Evolutionary conservation across 2,888 invertebrate genomes (phyloP), one percentile per base, ranked within the genome.

Genomic region (Brenthis hecate): DNA sequence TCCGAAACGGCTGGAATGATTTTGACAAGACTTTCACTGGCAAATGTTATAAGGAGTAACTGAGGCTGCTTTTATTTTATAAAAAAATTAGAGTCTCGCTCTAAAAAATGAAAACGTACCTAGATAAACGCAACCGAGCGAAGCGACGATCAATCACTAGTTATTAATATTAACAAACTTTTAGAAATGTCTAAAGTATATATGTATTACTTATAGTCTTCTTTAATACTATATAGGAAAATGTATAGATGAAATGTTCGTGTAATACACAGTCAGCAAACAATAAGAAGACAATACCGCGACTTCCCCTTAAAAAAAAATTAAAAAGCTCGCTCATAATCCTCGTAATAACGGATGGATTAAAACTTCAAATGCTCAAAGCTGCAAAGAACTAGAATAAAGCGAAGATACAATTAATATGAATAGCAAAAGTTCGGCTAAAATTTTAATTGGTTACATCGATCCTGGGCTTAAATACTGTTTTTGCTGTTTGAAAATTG

Each of bases 271-370:
- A 75, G 73, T 74, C 70, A 66, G 70, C 71, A 69, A 72, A 74
- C 77, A 77, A 77, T 70, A 75, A 74, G 77, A 68, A 73, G 76
- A 76, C 74, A 77, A 77, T 74, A 43, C 70, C 32, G 23, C 50
- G 28, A 75, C 72, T 68, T 70, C 72, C 66, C 67, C 63, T 71
- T 70, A 66, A 72, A 76, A 76, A 78, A 80, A 77, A 78, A 73
- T 72, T 74, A 71, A 62, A 62, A 62, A 54, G 53, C 74, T 76
- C 73, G 75, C 74, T 80, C 78, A 78, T 81, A 81, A 81, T 82
- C 78, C 77, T 61, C 71, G 74, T 76, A 81, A 82, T 80, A 81
- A 79, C 76, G 74, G 73, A 76, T 74, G 77, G 80, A 81, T 81
- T 80, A 80, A 81, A 80, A 80, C 78, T 81, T 75, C 75, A 28